Percentiles rank a stretch among this genome's conserved stretches.
phyloP scores from a whole-genome alignment of 1,140 invertebrate species.

The Papilio aristodemus region DNA sequence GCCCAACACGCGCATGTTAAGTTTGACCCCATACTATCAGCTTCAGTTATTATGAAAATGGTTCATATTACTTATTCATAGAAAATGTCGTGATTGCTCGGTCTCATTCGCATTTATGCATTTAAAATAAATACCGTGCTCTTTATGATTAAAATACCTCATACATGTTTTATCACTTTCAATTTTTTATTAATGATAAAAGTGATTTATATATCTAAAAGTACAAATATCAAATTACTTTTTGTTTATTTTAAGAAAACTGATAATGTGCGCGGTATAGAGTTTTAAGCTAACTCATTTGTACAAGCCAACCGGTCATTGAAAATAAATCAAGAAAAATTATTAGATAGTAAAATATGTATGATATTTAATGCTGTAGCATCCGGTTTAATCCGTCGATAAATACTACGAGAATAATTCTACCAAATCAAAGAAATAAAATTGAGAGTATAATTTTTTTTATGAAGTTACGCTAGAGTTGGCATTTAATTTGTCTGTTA shows the following conservation, averaged over 20 bases:
- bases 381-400: neutral
- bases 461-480: neutral
- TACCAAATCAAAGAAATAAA: neutral
- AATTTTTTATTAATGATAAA: neutral
- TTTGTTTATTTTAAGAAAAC: too few relatives aligned
- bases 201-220: neutral
- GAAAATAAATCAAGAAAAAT: neutral
- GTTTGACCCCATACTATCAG: constrained; percentile 24
- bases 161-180: neutral
- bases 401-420: neutral
- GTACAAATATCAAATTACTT: too few relatives aligned
- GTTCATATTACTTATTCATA: constrained; percentile 26
- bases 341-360: neutral
- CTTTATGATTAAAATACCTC: neutral
- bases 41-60: constrained; percentile 7
- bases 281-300: neutral
- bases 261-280: too few relatives aligned
- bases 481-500: neutral
- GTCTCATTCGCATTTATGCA: neutral
- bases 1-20: constrained; percentile 41
- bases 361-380: neutral
- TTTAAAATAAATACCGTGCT: neutral
- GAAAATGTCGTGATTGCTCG: neutral
- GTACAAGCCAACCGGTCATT: neutral
- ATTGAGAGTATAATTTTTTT: neutral